These are phyloP conservation scores for Deilephila elpenor DNA, from an alignment of 2,888 invertebrate genomes.

Conservation along the genomic window DNA sequence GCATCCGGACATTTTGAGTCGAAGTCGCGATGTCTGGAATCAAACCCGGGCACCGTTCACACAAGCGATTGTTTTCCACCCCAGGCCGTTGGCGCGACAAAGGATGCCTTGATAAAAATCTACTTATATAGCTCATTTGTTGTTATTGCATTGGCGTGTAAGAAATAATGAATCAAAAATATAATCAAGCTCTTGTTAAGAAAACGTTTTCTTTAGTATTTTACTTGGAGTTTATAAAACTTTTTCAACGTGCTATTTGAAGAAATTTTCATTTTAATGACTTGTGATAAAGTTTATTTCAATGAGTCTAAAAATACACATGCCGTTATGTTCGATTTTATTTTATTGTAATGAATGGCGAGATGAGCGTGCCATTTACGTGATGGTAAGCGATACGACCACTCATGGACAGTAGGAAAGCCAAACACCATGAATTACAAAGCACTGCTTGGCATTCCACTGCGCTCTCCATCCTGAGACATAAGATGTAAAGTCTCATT, in stretches of 20 bases:
- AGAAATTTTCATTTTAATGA: neutral
- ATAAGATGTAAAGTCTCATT: no score
- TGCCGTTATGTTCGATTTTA: no score
- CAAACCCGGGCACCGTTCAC: constrained; percentile 57
- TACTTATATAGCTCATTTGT: constrained; percentile 38
- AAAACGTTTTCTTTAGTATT: neutral
- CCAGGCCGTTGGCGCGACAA: constrained; percentile 65
- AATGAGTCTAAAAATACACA: no score
- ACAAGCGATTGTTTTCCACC: constrained; percentile 73
- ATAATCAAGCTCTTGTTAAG: constrained; percentile 34
- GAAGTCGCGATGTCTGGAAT: constrained; percentile 59
- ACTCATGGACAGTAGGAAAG: no score
- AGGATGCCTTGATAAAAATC: constrained; percentile 75
- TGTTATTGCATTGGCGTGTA: constrained; percentile 27
- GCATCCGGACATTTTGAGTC: constrained; percentile 68
- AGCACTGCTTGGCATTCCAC: no score
- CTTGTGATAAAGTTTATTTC: no score
- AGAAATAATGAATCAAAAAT: constrained; percentile 30
- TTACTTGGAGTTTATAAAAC: constrained; percentile 1
- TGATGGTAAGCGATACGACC: no score
- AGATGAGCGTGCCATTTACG: no score
- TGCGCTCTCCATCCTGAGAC: no score
- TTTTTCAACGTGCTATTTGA: neutral
- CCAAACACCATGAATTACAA: no score
- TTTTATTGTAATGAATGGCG: no score